Percentiles rank a stretch among this genome's conserved stretches.
These are phyloP conservation scores for Eumacrocentrus americanus DNA, from an alignment of 2,888 invertebrate genomes.

Conservation along the genomic window DNA sequence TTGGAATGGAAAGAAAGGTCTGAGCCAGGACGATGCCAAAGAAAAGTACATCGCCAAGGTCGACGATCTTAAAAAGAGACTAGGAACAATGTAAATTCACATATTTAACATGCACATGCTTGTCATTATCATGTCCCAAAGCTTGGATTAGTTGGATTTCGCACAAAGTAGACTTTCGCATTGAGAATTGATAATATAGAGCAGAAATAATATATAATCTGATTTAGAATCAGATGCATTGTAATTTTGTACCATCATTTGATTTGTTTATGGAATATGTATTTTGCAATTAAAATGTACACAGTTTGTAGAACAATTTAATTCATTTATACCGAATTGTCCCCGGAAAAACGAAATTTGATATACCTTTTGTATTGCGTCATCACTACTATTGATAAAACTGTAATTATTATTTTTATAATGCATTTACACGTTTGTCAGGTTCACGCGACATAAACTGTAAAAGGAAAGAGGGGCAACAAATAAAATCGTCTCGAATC, in stretches of 20 bases:
- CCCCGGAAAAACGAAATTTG: neutral
- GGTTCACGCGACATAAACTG: neutral
- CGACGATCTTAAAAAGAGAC: constrained; percentile 66
- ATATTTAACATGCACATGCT: neutral
- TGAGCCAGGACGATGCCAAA: constrained; percentile 78
- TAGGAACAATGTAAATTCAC: constrained; percentile 52
- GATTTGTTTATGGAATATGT: too few species aligned
- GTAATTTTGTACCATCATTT: too few species aligned
- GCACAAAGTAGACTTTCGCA: too few species aligned
- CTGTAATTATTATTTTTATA: neutral
- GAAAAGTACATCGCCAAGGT: constrained; percentile 83
- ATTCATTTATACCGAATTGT: neutral
- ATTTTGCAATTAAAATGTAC: too few species aligned
- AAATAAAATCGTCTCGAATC: constrained; percentile 26
- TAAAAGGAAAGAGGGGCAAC: neutral
- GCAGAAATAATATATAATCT: neutral
- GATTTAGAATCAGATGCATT: too few species aligned
- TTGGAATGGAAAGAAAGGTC: constrained; percentile 67
- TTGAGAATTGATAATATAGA: too few species aligned
- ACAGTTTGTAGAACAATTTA: neutral
- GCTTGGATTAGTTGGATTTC: too few species aligned
- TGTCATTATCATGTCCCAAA: too few species aligned
- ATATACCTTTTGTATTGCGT: neutral
- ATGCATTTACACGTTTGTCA: neutral
- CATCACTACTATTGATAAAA: too few species aligned